Percentiles rank a stretch among this genome's conserved stretches.
These are phyloP conservation scores for Perdita meconis DNA, from an alignment of 2,888 invertebrate genomes.

Conservation along the genomic window DNA sequence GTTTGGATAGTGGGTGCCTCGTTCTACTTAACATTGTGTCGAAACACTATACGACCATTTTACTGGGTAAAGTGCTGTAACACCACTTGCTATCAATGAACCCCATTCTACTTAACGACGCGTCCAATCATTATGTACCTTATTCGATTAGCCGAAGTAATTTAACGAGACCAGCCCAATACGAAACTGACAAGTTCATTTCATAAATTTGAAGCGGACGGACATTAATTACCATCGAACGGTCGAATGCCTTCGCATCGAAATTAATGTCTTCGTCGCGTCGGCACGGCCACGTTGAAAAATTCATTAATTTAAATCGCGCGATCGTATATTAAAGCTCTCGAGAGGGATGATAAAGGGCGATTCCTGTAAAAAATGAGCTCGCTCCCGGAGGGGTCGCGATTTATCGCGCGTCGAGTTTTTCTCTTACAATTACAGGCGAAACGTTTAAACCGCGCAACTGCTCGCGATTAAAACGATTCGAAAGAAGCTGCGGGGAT, in stretches of 20 bases:
- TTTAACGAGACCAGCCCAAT: not conserved
- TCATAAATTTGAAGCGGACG: slow-evolving; percentile 18
- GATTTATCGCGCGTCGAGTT: slow-evolving; percentile 31
- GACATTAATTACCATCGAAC: slow-evolving; percentile 28
- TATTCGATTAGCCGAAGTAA: not conserved
- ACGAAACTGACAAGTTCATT: not conserved
- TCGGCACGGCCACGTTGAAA: slow-evolving; percentile 21
- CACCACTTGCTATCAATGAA: too few relatives aligned
- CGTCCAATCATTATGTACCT: too few relatives aligned
- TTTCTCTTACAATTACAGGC: slow-evolving; percentile 12
- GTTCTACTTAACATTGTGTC: not conserved
- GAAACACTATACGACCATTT: too few relatives aligned
- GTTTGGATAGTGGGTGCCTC: too few relatives aligned
- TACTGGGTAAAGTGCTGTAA: too few relatives aligned
- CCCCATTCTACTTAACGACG: too few relatives aligned
- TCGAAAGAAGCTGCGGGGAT: slow-evolving; percentile 3
- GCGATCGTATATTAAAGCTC: slow-evolving; percentile 37
- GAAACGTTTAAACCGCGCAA: not conserved
- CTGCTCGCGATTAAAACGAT: slow-evolving; percentile 3
- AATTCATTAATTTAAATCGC: slow-evolving; percentile 43
- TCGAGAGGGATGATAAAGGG: not conserved
- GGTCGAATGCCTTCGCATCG: not conserved
- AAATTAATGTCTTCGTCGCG: slow-evolving; percentile 21
- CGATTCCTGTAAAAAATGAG: slow-evolving; percentile 9
- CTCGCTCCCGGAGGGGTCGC: not conserved